Conservation (phyloP, 2,113 vertebrate genomes). For the Tachysurus fulvidraco region DNA sequence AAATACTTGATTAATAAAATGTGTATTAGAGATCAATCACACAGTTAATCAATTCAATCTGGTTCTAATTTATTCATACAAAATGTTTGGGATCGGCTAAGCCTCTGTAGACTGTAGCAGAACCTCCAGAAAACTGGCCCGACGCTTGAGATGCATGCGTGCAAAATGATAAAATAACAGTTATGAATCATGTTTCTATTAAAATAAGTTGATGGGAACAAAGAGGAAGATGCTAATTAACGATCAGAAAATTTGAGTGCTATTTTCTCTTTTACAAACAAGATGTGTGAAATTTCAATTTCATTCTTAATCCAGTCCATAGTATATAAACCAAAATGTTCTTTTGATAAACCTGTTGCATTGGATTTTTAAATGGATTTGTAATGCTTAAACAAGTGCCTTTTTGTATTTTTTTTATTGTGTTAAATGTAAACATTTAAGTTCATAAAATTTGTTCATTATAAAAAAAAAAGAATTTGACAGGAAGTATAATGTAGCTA, state of each 20-base stretch:
- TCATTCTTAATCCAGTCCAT: constrained; percentile 7
- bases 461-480: not conserved
- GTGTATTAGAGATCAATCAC: not conserved
- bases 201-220: constrained; percentile 7
- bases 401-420: constrained; percentile 11
- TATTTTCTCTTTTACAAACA: not conserved
- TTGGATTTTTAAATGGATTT: constrained; percentile 11
- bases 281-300: constrained; percentile 17
- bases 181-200: constrained; percentile 38
- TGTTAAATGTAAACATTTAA: constrained; percentile 8
- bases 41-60: not conserved
- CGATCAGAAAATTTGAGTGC: not conserved
- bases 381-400: constrained; percentile 4
- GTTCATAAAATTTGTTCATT: not conserved
- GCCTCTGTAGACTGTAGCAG: constrained; percentile 83
- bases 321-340: constrained; percentile 24
- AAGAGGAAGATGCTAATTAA: constrained; percentile 32
- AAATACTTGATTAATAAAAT: not conserved
- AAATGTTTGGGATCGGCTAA: constrained; percentile 13
- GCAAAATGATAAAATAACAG: constrained; percentile 56
- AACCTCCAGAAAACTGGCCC: constrained; percentile 91
- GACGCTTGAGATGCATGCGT: constrained; percentile 95
- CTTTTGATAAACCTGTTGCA: not conserved
- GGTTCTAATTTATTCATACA: not conserved
- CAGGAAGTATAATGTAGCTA: not conserved